Base-by-base conservation (phyloP, 2,113 vertebrate species). In the Antechinus flavipes region DNA sequence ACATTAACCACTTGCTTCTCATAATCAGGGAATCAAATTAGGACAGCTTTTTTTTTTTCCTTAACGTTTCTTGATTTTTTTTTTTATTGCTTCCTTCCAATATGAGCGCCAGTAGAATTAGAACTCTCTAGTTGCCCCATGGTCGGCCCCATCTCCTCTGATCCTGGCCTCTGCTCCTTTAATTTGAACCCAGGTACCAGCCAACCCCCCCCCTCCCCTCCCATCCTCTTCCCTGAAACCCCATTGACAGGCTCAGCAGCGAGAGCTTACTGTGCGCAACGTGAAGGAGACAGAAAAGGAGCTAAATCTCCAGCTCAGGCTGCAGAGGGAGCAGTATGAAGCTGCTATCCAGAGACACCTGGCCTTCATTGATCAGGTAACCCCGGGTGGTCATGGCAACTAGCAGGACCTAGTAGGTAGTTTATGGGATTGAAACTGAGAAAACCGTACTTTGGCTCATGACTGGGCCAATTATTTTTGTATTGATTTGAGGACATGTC, bases 301-400 rank as follows among this genome's bases (percentile, higher is more conserved):
- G 97, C 98, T 99, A 2, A 95, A 94, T 91, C 98, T 98, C 49
- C 99, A 98, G 98, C 98, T 99, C 91, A 98, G 98, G 95, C 98
- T 99, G 93, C 99, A 99, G 98, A 99, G 99, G 98, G 99, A 99
- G 3, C 99, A 99, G 54, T 99, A 99, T 0, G 99, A 99, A 97
- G 98, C 99, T 91, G 99, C 99, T 22, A 99, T 99, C 97, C 99
- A 99, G 98, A 98, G 99, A 53, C 99, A 99, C 91, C 98, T 99
- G 91, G 93, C 99, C 5, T 99, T 99, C 98, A 99, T 99, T 0
- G 99, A 99, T 98, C 99, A 99, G 99, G 99, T 99, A 97, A 91
- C 0, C 0, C 76, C 0, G 0, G 0, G 47, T 0, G 68, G n/a
- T 23, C n/a, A 22, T 42, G n/a, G 68, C 35, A 42, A 84, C n/a